Evolutionary conservation across 2,797 vertebrate species (phyloP).

Genomic region (Novumbra hubbsi): DNA sequence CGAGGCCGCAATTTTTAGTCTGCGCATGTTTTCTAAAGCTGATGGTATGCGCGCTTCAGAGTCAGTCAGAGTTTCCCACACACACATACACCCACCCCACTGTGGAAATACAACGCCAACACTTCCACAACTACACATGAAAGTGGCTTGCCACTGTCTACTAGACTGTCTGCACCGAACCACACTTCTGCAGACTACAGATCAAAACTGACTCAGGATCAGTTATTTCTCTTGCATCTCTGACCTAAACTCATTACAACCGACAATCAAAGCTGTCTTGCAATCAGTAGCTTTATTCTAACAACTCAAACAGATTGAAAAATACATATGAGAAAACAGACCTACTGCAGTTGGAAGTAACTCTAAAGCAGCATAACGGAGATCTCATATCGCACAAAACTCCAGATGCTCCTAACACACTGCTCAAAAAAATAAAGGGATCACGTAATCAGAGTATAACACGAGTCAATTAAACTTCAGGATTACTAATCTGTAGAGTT

Average conservation of each 20-base stretch:
- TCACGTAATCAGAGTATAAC: too few species aligned
- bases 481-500: too few species aligned
- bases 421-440: too few species aligned
- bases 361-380: not conserved
- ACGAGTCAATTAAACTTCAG: too few species aligned
- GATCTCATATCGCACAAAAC: not conserved
- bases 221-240: not conserved
- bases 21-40: constrained; percentile 21
- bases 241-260: not conserved
- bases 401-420: too few species aligned
- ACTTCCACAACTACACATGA: constrained; percentile 52
- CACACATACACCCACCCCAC: constrained; percentile 15
- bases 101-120: constrained; percentile 48
- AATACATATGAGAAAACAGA: not conserved
- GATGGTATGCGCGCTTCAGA: constrained; percentile 41
- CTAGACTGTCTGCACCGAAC: constrained; percentile 55
- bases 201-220: constrained; percentile 1
- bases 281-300: not conserved
- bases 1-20: constrained; percentile 19
- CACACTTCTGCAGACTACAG: constrained; percentile 42
- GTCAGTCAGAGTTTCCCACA: constrained; percentile 60
- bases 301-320: constrained; percentile 1
- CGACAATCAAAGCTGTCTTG: not conserved
- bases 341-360: not conserved
- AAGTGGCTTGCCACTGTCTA: constrained; percentile 57